Base-by-base conservation (phyloP, 2,888 invertebrate genomes). In the Vandiemenella viatica region DNA sequence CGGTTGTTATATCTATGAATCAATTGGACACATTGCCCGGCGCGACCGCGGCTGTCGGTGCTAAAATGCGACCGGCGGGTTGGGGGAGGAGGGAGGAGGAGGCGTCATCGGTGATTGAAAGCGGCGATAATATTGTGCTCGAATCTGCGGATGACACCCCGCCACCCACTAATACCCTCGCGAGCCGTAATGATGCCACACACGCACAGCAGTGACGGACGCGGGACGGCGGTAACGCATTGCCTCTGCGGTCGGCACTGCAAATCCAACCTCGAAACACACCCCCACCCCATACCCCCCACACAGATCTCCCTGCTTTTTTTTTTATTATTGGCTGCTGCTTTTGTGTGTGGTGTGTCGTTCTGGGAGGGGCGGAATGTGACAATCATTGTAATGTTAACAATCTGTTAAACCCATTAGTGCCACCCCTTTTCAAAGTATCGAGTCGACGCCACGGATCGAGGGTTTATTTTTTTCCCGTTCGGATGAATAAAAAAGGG, bases 1-100 rank as follows among this genome's bases (percentile, higher is more conserved):
- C 10, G 41, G 41, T 10, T 13, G 41, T 18, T 40, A 49, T 45
- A 45, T 50, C 50, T 45, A 50, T 50, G 50, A 50, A 50, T 50
- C 50, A 50, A 50, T 50, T 46, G 50, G 50, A 50, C 50, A 50
- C 45, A 50, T 50, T 50, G 50, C n/a, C n/a, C n/a, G n/a, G n/a
- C n/a, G n/a, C n/a, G n/a, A n/a, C n/a, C n/a, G n/a, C n/a, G n/a
- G n/a, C 50, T 50, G 50, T 50, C 50, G 50, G 45, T 50, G 50
- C 50, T 48, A 48, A 48, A 48, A 48, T 48, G 48, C 43, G 48
- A 44, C 42, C 22, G 15, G 38, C 19, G 37, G 21, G 15, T 17
- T 18, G 22, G 10, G 44, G 23, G 21, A 16, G n/a, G 32, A 38
- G 41, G 37, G 19, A n/a, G 45, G 26, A 43, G 19, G 44, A 19